Base-by-base conservation (phyloP, 1,140 invertebrate species). In the Maconellicoccus hirsutus region DNA sequence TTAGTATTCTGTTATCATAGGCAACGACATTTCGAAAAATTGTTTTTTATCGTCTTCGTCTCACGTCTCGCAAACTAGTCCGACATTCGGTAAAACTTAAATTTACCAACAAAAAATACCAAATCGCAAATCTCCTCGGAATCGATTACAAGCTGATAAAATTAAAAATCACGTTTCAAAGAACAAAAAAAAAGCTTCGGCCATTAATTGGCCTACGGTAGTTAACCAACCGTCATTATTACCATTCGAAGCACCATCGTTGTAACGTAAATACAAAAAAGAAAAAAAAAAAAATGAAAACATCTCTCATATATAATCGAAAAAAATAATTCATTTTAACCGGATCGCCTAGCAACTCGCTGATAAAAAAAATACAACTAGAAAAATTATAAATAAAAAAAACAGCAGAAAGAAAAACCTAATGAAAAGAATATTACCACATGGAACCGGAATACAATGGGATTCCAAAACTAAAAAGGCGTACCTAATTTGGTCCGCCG, bases 361-460 rank as follows among this genome's bases (percentile, higher is more conserved):
- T 33, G 29, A 33, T 33, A 52, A 52, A 52, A 52, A 52, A 52
- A 52, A 52, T 52, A 52, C 42, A 16, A 52, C 42, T 52, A 8
- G 42, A 52, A 52, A 52, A 52, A 52, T 52, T 52, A 52, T 52
- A 16, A 14, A 19, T 52, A 52, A 52, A 52, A 52, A 52, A 52
- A 52, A 52, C 42, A 19, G n/a, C 42, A 52, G 42, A 52, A 38
- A 52, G 42, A 52, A 52, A 52, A 52, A 16, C 42, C 42, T 52
- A 52, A 52, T 52, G 42, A 52, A 52, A 52, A 52, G 42, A 52
- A 52, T 52, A 52, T 52, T 52, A 52, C 42, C 42, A 52, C 42
- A 52, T 52, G 10, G 12, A 19, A 52, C 42, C 42, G 42, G 42
- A 52, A 52, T 52, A 52, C 42, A 52, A 52, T 52, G 42, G 42